Evolutionary conservation across 2,888 invertebrate species (phyloP).

Genomic region (Trachelus iudaicus): DNA sequence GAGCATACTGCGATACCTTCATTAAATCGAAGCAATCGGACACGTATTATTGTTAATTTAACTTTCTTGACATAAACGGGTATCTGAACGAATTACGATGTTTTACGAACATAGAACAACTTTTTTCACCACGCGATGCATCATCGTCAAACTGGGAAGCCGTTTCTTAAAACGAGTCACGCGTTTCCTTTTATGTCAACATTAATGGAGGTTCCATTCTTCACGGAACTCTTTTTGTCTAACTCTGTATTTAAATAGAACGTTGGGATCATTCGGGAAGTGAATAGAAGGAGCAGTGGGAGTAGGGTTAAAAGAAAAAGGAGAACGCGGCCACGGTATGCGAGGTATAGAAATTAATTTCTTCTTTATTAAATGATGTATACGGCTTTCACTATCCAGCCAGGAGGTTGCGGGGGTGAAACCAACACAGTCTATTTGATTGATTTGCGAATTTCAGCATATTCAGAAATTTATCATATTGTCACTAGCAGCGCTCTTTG

Average conservation of each 20-base stretch:
- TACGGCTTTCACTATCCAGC: neutral
- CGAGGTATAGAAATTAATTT: neutral
- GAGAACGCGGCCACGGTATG: neutral
- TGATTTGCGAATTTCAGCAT: neutral
- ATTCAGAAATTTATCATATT: neutral
- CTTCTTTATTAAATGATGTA: neutral
- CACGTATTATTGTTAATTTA: neutral
- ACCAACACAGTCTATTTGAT: neutral
- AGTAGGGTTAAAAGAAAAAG: neutral
- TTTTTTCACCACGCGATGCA: neutral
- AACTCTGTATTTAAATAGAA: neutral
- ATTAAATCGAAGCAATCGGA: constrained; percentile 38
- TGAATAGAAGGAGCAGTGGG: neutral
- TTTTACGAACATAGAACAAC: neutral
- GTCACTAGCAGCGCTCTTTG: neutral
- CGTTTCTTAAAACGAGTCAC: neutral
- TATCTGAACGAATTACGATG: neutral
- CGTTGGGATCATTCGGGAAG: neutral
- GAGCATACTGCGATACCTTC: constrained; percentile 23
- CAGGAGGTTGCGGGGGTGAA: neutral
- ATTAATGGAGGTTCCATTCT: neutral
- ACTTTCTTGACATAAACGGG: neutral
- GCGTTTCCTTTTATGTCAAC: neutral
- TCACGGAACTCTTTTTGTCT: neutral
- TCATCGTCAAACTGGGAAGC: neutral